Evolutionary conservation across 2,888 invertebrate species (phyloP), one percentile per base, ranked within the genome.

Genomic region (Nomada hirtipes): DNA sequence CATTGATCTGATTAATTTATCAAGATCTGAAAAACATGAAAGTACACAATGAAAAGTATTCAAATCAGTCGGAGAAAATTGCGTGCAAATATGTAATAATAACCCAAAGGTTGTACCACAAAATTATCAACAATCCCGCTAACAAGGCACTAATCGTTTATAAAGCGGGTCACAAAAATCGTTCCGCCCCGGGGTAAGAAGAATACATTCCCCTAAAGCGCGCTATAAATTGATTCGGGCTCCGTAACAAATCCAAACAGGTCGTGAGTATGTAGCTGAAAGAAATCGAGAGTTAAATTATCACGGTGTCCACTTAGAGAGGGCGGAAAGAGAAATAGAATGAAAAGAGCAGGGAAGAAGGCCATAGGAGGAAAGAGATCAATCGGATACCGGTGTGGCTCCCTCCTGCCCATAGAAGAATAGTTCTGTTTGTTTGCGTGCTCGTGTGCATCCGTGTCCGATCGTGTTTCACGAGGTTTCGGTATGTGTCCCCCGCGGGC

Each of bases 381-480:
- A 88, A 88, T 88, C 85, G 83, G 75, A 82, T 84, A 86, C 86
- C 82, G 83, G 82, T 85, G 86, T 80, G 84, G 76, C 72, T 73
- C 72, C 75, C 76, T 15, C 70, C 73, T 57, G 20, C 65, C 74
- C 29, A 76, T 78, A 77, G 86, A 86, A 88, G 86, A 83, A 85
- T 87, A 87, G 89, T 87, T 87, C 86, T 90, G 92, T 92, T 92
- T 92, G 91, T 91, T 92, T 92, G 92, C 89, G 89, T 90, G 91
- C 86, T 87, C 88, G 90, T 90, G 91, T 91, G 91, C 92, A 92
- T 92, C 91, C 91, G 90, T 93, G 92, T 92, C 92, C 87, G 92
- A 92, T 93, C 92, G 90, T 92, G 92, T 93, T 92, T 92, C 92
- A 92, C 90, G 90, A 91, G 91, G 89, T 90, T 92, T 90, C 83